Base-by-base conservation (phyloP, 2,888 invertebrate genomes). In the Strigamia transsilvanica region DNA sequence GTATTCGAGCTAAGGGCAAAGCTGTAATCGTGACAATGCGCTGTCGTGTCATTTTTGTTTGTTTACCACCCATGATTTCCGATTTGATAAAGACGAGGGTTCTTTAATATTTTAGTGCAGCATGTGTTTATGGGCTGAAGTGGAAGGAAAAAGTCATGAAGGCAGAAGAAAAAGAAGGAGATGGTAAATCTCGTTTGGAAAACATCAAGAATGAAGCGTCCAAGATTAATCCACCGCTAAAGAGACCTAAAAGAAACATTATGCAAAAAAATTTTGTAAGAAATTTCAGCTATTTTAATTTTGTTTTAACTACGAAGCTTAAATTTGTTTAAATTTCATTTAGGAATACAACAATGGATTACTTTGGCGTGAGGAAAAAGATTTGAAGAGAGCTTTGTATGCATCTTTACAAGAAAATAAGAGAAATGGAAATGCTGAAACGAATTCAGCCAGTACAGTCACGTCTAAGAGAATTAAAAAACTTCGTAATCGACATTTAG, bases 351-450 rank as follows among this genome's bases (percentile, higher is more conserved):
- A 83, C 80, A 83, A 84, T 83, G 88, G 88, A 6, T 82, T 88
- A 56, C 87, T 88, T 21, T 87, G 88, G 87, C 85, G 85, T 82
- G 88, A 88, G 82, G 88, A 88, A 83, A 86, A 86, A 38, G 88
- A 88, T 80, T 84, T 88, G 81, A 88, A 88, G 84, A 88, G 86
- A 83, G 88, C 88, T 0, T 83, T 88, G 80, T 88, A 88, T 85
- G 88, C 88, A 4, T 88, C 88, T 0, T 85, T 88, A 15, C 87
- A 88, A 83, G 87, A 88, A 82, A 85, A 85, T 61, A 84, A 82
- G 21, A 82, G 79, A 21, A 83, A 61, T 23, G 83, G 80, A 56
- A 82, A 82, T 32, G 46, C 38, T 41, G 85, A 85, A 21, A 82
- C 82, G 2, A 21, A 73, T 10, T 18, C 21, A 18, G 80, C 42